Evolutionary conservation across 2,888 invertebrate species (phyloP).

Genomic region (Altica lythri): DNA sequence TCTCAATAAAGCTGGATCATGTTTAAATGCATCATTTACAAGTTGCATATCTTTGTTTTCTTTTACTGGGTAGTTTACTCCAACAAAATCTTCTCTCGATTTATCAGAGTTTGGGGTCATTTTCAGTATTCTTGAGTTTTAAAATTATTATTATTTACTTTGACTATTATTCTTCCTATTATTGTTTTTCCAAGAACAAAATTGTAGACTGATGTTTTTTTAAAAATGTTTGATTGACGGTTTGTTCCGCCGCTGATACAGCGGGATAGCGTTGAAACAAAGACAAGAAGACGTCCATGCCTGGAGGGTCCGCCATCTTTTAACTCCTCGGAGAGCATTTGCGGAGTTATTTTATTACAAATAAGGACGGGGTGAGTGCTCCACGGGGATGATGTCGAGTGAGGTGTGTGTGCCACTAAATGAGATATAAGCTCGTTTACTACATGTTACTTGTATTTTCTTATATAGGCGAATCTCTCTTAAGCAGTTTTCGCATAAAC

Average conservation of each 20-base stretch:
- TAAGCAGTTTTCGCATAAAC: constrained; percentile 37
- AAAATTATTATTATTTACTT: no score
- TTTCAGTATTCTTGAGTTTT: no score
- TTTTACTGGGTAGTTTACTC: no score
- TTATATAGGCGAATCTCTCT: constrained; percentile 37
- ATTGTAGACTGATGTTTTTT: no score
- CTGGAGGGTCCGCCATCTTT: constrained; percentile 54
- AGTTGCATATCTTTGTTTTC: no score
- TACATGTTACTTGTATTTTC: constrained; percentile 42
- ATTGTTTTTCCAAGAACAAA: no score
- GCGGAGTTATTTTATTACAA: constrained; percentile 59
- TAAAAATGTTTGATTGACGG: no score
- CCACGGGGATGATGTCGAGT: constrained; percentile 54
- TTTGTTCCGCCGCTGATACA: constrained; percentile 26
- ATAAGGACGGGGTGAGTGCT: constrained; percentile 58
- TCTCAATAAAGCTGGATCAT: no score
- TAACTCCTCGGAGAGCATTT: constrained; percentile 56
- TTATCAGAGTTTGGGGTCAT: no score
- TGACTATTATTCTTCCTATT: no score
- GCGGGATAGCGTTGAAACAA: constrained; percentile 27
- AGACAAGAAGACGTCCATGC: constrained; percentile 42
- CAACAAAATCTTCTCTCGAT: no score
- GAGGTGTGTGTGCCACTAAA: constrained; percentile 55
- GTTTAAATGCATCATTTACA: no score
- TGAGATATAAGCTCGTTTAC: constrained; percentile 53